These are phyloP conservation scores for Pristiophorus japonicus DNA, from an alignment of 2,113 vertebrate species.

Conservation along the genomic window DNA sequence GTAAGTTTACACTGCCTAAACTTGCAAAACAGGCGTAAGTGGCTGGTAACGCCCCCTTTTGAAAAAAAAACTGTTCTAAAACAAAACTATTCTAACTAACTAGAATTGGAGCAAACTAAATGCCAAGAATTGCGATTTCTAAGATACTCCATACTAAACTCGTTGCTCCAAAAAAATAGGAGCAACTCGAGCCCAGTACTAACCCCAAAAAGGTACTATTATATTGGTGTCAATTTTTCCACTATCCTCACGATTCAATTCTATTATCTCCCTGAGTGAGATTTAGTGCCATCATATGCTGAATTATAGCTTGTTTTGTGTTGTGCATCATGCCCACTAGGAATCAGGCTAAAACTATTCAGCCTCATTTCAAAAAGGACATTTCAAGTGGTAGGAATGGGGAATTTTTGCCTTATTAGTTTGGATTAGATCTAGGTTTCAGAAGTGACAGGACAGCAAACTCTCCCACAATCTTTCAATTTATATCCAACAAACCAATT, in stretches of 20 bases:
- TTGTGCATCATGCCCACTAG: not conserved
- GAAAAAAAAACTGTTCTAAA: too few species aligned
- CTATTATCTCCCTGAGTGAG: too few species aligned
- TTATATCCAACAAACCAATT: not conserved
- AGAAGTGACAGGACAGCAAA: not conserved
- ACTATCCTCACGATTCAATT: not conserved
- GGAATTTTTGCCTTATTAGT: not conserved
- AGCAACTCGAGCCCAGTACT: too few species aligned
- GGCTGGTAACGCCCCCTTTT: too few species aligned
- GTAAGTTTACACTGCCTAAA: too few species aligned
- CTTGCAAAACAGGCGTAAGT: too few species aligned
- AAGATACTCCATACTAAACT: too few species aligned
- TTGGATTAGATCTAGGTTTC: not conserved
- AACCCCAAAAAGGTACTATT: not conserved
- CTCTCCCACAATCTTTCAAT: not conserved
- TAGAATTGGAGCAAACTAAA: too few species aligned
- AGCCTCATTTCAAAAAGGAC: not conserved
- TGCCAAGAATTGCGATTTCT: too few species aligned
- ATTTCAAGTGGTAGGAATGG: not conserved
- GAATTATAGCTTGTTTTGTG: not conserved
- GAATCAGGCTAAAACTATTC: not conserved
- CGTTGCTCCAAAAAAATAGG: too few species aligned
- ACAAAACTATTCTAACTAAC: too few species aligned
- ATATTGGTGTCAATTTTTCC: slow-evolving; percentile 5
- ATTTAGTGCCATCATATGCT: not conserved